phyloP scores from a whole-genome alignment of 1,140 invertebrate genomes.

The Brevipalpus yothersi region DNA sequence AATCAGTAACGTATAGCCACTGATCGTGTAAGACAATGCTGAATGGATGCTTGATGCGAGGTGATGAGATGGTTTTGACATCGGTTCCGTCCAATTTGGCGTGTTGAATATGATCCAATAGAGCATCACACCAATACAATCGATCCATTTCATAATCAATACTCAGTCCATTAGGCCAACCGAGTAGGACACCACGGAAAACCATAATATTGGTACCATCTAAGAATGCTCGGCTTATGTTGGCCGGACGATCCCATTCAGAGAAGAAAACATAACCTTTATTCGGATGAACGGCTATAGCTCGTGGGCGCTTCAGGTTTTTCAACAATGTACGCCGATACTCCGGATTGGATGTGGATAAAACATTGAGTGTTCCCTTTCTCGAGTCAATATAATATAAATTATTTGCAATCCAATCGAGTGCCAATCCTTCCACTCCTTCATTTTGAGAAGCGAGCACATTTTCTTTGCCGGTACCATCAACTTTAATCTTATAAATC shows the following conservation, averaged over 20 bases:
- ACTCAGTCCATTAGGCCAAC: constrained; percentile 83
- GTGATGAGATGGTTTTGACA: constrained; percentile 63
- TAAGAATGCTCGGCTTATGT: constrained; percentile 66
- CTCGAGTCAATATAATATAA: constrained; percentile 92
- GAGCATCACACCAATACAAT: constrained; percentile 82
- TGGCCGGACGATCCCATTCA: constrained; percentile 84
- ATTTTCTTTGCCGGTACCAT: constrained; percentile 66
- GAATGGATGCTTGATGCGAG: constrained; percentile 70
- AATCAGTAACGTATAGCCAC: constrained; percentile 93
- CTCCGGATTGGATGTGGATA: constrained; percentile 59
- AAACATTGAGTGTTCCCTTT: constrained; percentile 78
- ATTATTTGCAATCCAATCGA: constrained; percentile 92
- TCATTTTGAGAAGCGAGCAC: constrained; percentile 87
- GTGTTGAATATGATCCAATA: constrained; percentile 85
- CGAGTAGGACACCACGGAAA: constrained; percentile 72
- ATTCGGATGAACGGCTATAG: constrained; percentile 87
- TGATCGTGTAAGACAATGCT: constrained; percentile 78
- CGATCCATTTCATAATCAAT: constrained; percentile 66
- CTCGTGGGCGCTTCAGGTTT: constrained; percentile 67
- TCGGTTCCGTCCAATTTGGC: constrained; percentile 78
- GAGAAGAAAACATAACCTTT: constrained; percentile 76
- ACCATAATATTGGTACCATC: constrained; percentile 63
- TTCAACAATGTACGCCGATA: constrained; percentile 57
- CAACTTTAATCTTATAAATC: constrained; percentile 68
- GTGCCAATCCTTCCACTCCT: constrained; percentile 82